phyloP scores from a whole-genome alignment of 1,140 invertebrate genomes.

The Listronotus bonariensis region DNA sequence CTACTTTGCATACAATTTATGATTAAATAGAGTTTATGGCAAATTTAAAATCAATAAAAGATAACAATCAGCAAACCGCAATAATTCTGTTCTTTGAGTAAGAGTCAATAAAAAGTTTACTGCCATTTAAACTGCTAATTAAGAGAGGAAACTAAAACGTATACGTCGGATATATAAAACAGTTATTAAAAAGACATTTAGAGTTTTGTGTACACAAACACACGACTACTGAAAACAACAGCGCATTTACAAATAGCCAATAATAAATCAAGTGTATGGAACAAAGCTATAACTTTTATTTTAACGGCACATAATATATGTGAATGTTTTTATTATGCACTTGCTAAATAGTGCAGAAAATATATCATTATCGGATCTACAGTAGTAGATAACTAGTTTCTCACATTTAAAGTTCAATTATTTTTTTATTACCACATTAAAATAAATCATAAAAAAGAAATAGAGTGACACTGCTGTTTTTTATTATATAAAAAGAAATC shows the following conservation, averaged over 20 bases:
- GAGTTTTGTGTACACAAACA: constrained; percentile 26
- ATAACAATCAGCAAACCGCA: constrained; percentile 15
- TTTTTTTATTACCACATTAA: too few relatives aligned
- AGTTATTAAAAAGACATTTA: constrained; percentile 36
- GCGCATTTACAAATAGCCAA: constrained; percentile 20
- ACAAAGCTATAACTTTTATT: constrained; percentile 22
- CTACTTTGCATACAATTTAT: background rate
- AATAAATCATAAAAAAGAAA: too few relatives aligned
- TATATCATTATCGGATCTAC: too few relatives aligned
- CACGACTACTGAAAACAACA: constrained; percentile 18
- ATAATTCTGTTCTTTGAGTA: constrained; percentile 10
- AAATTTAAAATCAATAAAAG: constrained; percentile 17
- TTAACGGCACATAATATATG: constrained; percentile 22
- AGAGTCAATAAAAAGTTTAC: constrained; percentile 32
- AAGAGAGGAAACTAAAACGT: constrained; percentile 29
- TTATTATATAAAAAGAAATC: too few relatives aligned
- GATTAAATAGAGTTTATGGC: background rate
- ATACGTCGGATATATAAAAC: constrained; percentile 31
- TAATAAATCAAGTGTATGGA: constrained; percentile 29
- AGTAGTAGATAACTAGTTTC: too few relatives aligned
- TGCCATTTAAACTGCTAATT: constrained; percentile 32
- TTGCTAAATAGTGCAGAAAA: background rate
- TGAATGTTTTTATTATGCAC: constrained; percentile 17
- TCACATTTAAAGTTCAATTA: too few relatives aligned
- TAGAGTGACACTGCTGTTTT: too few relatives aligned